Evolutionary conservation across 2,113 vertebrate species (phyloP).

Genomic region (Heterotis niloticus): DNA sequence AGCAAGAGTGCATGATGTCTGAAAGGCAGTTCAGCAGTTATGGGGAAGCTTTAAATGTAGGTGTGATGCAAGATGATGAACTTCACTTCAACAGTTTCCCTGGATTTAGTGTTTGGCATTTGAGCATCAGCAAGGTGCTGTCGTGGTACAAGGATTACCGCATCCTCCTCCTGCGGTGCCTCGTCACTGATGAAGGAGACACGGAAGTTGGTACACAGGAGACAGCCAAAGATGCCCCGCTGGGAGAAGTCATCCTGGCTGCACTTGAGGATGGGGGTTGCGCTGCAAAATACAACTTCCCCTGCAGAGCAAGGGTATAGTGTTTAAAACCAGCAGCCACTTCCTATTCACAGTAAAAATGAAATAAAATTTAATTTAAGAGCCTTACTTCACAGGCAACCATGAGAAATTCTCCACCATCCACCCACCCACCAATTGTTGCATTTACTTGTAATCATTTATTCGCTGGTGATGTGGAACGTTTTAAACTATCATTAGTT

Average conservation of each 20-base stretch:
- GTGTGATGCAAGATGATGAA: too few relatives aligned
- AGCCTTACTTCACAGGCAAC: background rate
- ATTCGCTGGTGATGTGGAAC: too few relatives aligned
- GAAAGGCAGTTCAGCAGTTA: too few relatives aligned
- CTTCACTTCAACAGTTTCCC: background rate
- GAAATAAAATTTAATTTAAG: too few relatives aligned
- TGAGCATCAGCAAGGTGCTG: background rate
- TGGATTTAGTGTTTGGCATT: background rate
- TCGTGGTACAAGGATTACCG: constrained; percentile 52
- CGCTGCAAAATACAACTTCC: constrained; percentile 79
- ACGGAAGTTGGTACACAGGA: constrained; percentile 82
- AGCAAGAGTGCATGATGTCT: too few relatives aligned
- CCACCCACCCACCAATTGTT: background rate
- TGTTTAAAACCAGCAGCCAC: background rate
- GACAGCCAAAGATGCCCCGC: constrained; percentile 72
- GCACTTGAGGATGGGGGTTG: constrained; percentile 70
- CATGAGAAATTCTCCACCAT: background rate
- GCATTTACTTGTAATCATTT: too few relatives aligned
- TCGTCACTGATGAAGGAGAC: constrained; percentile 77
- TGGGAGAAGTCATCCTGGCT: constrained; percentile 74
- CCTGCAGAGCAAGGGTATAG: constrained; percentile 52
- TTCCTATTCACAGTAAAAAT: background rate
- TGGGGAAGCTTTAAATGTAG: too few relatives aligned
- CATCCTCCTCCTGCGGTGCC: constrained; percentile 59
- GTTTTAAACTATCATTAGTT: too few relatives aligned